Conservation (phyloP, 2,797 vertebrate species). For the Pantherophis alleghaniensis region DNA sequence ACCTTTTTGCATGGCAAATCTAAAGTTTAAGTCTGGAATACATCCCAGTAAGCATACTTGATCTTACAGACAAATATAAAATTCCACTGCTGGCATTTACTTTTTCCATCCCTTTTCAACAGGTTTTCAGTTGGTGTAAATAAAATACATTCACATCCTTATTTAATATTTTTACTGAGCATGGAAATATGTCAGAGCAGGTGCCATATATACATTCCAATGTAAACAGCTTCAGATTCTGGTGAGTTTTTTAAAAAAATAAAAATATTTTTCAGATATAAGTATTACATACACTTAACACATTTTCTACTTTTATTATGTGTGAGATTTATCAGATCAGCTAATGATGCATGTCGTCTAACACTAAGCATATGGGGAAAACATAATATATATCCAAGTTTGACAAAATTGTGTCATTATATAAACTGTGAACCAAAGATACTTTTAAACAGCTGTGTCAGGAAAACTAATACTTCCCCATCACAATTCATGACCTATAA, state of each 20-base stretch:
- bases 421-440: conserved; percentile 8
- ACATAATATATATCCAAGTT: not conserved
- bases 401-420: conserved; percentile 2
- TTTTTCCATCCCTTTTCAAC: not conserved
- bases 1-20: not conserved
- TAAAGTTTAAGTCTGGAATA: not conserved
- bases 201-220: not conserved
- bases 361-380: not conserved
- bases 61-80: not conserved
- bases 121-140: not conserved
- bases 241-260: not conserved
- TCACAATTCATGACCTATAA: not conserved
- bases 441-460: not conserved
- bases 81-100: not conserved
- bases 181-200: not conserved
- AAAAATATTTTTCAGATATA: not conserved
- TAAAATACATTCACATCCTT: not conserved
- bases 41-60: not conserved
- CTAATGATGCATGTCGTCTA: not conserved
- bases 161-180: not conserved
- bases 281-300: not conserved
- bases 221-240: not conserved
- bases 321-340: not conserved
- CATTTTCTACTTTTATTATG: conserved; percentile 1
- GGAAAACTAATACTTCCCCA: not conserved